Percentiles rank a stretch among this genome's conserved stretches.
Conservation (phyloP, 2,888 invertebrate genomes). For the Volucella inflata region DNA sequence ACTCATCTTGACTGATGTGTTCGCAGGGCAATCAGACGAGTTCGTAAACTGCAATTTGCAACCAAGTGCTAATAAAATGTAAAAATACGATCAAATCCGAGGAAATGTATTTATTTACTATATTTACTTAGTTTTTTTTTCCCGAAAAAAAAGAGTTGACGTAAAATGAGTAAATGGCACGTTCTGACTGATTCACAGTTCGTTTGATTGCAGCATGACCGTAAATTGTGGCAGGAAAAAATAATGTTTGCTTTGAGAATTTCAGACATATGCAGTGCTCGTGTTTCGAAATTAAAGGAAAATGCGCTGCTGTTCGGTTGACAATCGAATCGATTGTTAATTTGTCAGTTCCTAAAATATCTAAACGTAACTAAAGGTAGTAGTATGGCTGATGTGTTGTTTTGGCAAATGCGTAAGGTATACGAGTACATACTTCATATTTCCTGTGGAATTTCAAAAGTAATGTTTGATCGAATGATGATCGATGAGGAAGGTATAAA, state of each 20-base stretch:
- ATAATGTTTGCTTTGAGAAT: constrained; percentile 62
- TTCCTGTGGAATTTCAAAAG: no score
- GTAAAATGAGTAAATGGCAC: constrained; percentile 58
- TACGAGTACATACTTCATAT: background rate
- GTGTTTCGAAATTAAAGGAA: constrained; percentile 23
- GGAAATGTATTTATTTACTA: no score
- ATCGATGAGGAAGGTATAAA: no score
- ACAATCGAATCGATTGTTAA: constrained; percentile 47
- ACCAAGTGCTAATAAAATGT: constrained; percentile 14
- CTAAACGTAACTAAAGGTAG: constrained; percentile 4
- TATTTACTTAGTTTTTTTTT: constrained; percentile 13
- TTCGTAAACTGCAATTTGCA: constrained; percentile 7
- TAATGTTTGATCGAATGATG: no score
- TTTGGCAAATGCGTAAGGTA: constrained; percentile 11
- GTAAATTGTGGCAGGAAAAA: constrained; percentile 34
- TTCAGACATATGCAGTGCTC: constrained; percentile 37
- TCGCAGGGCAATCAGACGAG: background rate
- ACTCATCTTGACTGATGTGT: constrained; percentile 8
- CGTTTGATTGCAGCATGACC: constrained; percentile 23
- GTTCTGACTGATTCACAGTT: constrained; percentile 25
- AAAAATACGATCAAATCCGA: background rate
- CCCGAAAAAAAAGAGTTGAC: constrained; percentile 45
- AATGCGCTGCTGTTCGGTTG: constrained; percentile 50
- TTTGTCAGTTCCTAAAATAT: constrained; percentile 11
- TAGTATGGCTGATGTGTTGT: background rate